A percentile compares a stretch with the other conserved stretches of the same genome.
These are phyloP conservation scores for Phaedon cochleariae DNA, from an alignment of 2,888 invertebrate genomes.

Conservation along the genomic window DNA sequence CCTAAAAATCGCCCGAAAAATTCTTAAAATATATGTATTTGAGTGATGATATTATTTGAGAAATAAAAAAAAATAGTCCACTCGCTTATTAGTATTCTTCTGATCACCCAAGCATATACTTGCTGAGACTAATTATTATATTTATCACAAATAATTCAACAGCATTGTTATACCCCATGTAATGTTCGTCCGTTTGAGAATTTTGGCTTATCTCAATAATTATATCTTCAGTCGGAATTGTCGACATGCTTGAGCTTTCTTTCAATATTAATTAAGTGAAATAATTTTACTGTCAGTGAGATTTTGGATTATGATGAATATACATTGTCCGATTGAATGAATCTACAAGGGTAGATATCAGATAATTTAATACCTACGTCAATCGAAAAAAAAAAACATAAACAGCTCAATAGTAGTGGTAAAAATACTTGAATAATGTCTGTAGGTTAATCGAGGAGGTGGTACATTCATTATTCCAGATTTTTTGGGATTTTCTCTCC, in stretches of 20 bases:
- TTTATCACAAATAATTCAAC: neutral
- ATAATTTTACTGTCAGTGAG: neutral
- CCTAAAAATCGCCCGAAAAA: too few relatives aligned
- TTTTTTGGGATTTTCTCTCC: too few relatives aligned
- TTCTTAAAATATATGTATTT: too few relatives aligned
- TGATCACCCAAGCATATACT: neutral
- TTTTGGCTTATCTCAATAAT: neutral
- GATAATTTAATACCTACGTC: too few relatives aligned
- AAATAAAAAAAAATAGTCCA: too few relatives aligned
- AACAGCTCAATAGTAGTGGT: too few relatives aligned
- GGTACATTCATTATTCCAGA: too few relatives aligned
- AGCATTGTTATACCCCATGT: neutral
- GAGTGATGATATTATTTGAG: too few relatives aligned
- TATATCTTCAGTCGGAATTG: neutral
- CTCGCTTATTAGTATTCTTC: neutral
- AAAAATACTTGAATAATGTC: too few relatives aligned
- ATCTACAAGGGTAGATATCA: too few relatives aligned
- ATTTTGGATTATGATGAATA: neutral
- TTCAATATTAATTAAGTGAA: neutral
- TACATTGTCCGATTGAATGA: neutral
- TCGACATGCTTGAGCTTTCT: neutral
- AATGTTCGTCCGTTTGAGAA: neutral
- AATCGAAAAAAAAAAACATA: too few relatives aligned
- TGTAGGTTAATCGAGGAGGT: too few relatives aligned
- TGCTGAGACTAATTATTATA: neutral